Evolutionary conservation across 2,888 invertebrate genomes (phyloP).

Genomic region (Pseudococcus longispinus): DNA sequence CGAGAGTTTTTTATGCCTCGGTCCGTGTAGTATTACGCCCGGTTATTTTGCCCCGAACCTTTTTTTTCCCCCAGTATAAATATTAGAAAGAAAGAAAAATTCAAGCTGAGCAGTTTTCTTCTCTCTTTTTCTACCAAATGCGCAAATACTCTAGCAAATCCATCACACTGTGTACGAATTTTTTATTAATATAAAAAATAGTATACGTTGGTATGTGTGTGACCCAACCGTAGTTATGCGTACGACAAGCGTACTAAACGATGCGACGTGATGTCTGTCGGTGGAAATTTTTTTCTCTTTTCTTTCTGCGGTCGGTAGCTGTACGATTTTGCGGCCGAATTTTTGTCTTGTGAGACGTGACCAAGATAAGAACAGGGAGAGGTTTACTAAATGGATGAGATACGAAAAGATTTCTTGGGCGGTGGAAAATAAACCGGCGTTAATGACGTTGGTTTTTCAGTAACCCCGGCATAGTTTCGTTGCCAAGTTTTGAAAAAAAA

Average conservation of each 20-base stretch:
- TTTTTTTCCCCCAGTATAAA: background rate
- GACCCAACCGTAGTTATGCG: background rate
- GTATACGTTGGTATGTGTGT: background rate
- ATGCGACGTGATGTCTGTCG: constrained; percentile 4
- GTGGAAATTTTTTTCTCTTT: background rate
- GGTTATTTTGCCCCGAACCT: background rate
- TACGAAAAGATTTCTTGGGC: background rate
- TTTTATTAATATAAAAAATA: constrained; percentile 14
- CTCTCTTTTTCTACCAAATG: background rate
- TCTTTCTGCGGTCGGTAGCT: background rate
- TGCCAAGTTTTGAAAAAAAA: too few relatives aligned
- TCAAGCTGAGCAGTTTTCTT: background rate
- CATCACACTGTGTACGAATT: background rate
- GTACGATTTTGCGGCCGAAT: background rate
- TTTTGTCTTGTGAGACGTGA: background rate
- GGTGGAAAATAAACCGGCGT: background rate
- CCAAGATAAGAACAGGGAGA: background rate
- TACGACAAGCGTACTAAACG: constrained; percentile 11
- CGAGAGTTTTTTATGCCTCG: background rate
- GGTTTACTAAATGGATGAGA: background rate
- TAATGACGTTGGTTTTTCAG: background rate
- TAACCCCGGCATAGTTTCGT: too few relatives aligned
- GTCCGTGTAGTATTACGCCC: background rate
- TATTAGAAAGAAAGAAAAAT: background rate
- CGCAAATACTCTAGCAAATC: background rate